Evolutionary conservation across 2,888 invertebrate species (phyloP).

Genomic region (Polyommatus iphigenia): DNA sequence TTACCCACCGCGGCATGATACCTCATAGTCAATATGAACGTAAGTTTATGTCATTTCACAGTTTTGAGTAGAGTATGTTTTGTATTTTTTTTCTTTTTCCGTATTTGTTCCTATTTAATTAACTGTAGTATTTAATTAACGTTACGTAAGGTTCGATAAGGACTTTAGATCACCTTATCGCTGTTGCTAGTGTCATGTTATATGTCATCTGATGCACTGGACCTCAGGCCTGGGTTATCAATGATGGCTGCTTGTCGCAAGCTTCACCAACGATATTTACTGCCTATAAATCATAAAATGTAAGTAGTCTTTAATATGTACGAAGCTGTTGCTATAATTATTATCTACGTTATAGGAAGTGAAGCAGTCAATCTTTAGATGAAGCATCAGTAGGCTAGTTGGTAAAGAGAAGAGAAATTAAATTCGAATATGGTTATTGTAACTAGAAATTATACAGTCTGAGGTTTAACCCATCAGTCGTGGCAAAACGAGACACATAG

Average conservation of each 20-base stretch:
- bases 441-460: no score
- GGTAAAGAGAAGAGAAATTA: no score
- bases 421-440: no score
- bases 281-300: not conserved
- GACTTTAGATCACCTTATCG: constrained; percentile 56
- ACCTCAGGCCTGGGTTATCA: constrained; percentile 52
- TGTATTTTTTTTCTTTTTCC: not conserved
- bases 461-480: no score
- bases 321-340: not conserved
- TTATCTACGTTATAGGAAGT: no score
- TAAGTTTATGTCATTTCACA: no score
- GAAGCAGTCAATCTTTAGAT: no score
- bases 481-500: no score
- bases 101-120: constrained; percentile 36
- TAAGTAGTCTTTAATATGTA: not conserved
- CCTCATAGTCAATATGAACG: no score
- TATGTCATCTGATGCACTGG: constrained; percentile 48
- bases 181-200: constrained; percentile 49
- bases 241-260: constrained; percentile 47
- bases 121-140: constrained; percentile 37
- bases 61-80: not conserved
- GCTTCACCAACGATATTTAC: not conserved
- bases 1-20: no score
- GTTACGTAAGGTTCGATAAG: constrained; percentile 42
- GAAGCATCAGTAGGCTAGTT: no score